Conservation (phyloP, 2,888 invertebrate species). For the Eugnorisma glareosa region DNA sequence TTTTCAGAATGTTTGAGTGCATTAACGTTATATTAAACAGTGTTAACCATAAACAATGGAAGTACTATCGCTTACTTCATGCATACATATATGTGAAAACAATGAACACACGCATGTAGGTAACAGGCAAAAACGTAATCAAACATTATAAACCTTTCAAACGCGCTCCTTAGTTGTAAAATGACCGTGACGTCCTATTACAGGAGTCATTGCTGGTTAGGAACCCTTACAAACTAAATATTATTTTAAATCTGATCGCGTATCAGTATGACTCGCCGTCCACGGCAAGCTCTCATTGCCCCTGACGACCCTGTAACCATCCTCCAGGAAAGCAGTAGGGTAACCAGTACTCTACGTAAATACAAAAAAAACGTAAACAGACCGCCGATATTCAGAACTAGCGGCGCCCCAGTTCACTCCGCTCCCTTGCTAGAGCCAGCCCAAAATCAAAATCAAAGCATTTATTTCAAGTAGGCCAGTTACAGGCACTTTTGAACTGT, state of each 20-base stretch:
- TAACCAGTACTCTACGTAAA: too few species aligned
- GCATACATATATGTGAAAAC: conserved; percentile 51
- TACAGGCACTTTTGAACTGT: too few species aligned
- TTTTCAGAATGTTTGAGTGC: conserved; percentile 10
- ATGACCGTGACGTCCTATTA: conserved; percentile 43
- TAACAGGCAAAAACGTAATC: conserved; percentile 45
- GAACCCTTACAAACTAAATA: conserved; percentile 7
- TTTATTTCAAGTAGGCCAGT: too few species aligned
- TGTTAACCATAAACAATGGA: conserved; percentile 47
- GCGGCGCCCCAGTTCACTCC: too few species aligned
- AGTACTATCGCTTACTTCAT: conserved; percentile 52
- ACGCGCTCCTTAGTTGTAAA: conserved; percentile 18
- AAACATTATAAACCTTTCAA: conserved; percentile 49
- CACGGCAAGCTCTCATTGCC: too few species aligned
- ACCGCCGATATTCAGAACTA: too few species aligned
- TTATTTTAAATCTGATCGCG: conserved; percentile 6
- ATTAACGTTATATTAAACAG: conserved; percentile 22
- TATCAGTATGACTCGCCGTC: too few species aligned
- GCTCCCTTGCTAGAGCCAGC: too few species aligned
- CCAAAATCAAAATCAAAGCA: too few species aligned
- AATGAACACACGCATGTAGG: conserved; percentile 51
- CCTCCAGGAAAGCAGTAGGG: too few species aligned
- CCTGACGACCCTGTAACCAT: too few species aligned
- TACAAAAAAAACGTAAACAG: too few species aligned
- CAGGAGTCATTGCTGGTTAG: background rate